Evolutionary conservation across 2,797 vertebrate species (phyloP), one percentile per base, ranked within the genome.

Genomic region (Acanthurus tractus): DNA sequence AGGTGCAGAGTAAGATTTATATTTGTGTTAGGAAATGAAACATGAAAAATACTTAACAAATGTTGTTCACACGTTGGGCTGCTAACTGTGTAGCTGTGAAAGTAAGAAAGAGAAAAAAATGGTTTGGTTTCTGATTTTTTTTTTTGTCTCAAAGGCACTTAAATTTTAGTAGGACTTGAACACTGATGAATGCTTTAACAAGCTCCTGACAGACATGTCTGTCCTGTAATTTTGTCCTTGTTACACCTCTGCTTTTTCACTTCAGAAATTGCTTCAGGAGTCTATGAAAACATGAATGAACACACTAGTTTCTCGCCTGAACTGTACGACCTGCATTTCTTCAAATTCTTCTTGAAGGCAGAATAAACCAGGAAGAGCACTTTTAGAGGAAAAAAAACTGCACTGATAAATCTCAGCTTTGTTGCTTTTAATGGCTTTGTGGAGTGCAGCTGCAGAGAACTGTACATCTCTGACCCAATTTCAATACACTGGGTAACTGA

Each of bases 401-500:
- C 14, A n/a, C 12, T 57, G 25, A 57, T 67, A 34, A 55, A 70
- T 52, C 20, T 25, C 44, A 11, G 25, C 18, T 52, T 63, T 54
- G 25, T 44, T 61, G 13, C 34, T 17, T 44, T 67, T 4, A 52
- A 15, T 13, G 1, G 13, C 48, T 59, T 72, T 78, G 64, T 65
- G 50, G n/a, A 67, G 46, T 34, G 38, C 40, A 48, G 54, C 53
- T 59, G 20, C 49, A 22, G 50, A 48, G 13, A 15, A 38, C 23
- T 62, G 46, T 40, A 20, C 22, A 25, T 22, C 50, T 67, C 50
- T 67, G 52, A 70, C 68, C 75, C 50, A 11, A 17, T 69, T 74
- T 74, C 15, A 74, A 29, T 75, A 50, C 71, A 62, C 2, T 22
- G 48, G 10, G 29, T 18, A n/a, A 44, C 11, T 48, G 23, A 52